Evolutionary conservation across 2,888 invertebrate genomes (phyloP).

Genomic region (Acleris sparsana): DNA sequence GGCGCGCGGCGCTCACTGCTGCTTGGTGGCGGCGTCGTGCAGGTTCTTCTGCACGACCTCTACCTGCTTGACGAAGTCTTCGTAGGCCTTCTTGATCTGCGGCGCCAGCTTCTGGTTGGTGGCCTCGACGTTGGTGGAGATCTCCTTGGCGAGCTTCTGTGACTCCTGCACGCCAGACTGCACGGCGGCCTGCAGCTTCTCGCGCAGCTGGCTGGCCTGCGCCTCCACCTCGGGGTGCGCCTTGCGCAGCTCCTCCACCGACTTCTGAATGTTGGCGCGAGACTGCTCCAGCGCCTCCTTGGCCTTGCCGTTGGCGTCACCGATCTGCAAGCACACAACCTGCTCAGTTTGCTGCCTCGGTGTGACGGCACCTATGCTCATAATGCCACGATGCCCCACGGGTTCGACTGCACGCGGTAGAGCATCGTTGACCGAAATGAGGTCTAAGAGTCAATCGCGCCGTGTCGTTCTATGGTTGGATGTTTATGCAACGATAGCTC

Average conservation of each 20-base stretch:
- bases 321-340: constrained; percentile 48
- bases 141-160: constrained; percentile 68
- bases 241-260: constrained; percentile 64
- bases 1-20: constrained; percentile 51
- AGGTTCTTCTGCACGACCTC: constrained; percentile 68
- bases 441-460: too few species aligned
- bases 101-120: constrained; percentile 72
- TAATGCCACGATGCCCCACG: too few species aligned
- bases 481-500: too few species aligned
- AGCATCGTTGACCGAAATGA: too few species aligned
- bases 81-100: constrained; percentile 69
- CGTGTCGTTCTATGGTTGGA: too few species aligned
- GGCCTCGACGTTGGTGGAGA: constrained; percentile 61
- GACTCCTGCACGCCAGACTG: constrained; percentile 62
- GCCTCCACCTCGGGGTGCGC: constrained; percentile 73
- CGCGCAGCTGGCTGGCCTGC: constrained; percentile 59
- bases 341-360: neutral
- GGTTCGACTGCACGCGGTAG: too few species aligned
- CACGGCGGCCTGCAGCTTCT: constrained; percentile 62
- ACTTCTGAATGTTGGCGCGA: constrained; percentile 56
- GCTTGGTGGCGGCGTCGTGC: constrained; percentile 73
- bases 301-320: constrained; percentile 70
- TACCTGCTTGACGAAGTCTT: constrained; percentile 66
- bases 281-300: constrained; percentile 66
- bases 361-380: too few species aligned